These are phyloP conservation scores for Hesperophylax magnus DNA, from an alignment of 1,140 invertebrate species.

Conservation along the genomic window DNA sequence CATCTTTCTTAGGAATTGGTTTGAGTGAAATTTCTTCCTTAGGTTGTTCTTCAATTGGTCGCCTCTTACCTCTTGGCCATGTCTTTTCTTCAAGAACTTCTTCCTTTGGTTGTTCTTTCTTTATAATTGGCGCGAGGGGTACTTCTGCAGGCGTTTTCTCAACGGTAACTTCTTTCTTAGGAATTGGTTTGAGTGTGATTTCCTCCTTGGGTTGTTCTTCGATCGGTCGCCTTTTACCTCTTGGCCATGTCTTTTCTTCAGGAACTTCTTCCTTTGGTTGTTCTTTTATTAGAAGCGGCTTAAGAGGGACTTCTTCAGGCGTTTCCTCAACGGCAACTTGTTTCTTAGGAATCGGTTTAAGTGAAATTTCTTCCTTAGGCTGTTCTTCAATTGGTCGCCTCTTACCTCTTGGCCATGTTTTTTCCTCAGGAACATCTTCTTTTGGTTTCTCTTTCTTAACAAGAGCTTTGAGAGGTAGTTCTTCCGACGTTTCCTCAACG, in stretches of 20 bases:
- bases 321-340: constrained; percentile 58
- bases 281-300: constrained; percentile 59
- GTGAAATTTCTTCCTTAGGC: constrained; percentile 58
- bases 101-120: constrained; percentile 52
- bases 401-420: constrained; percentile 25
- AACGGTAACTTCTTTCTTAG: constrained; percentile 62
- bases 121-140: constrained; percentile 60
- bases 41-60: constrained; percentile 63
- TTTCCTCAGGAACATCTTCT: constrained; percentile 59
- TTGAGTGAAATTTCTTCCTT: constrained; percentile 69
- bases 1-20: constrained; percentile 64
- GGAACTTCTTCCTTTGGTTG: constrained; percentile 60
- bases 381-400: constrained; percentile 12
- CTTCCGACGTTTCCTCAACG: no score
- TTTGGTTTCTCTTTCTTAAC: constrained; percentile 58
- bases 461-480: constrained; percentile 41
- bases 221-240: constrained; percentile 64
- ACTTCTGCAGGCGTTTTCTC: constrained; percentile 60
- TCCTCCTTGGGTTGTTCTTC: constrained; percentile 62
- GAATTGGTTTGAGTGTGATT: constrained; percentile 69
- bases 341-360: constrained; percentile 59
- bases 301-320: constrained; percentile 45
- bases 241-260: constrained; percentile 65
- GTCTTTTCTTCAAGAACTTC: constrained; percentile 58
- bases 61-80: constrained; percentile 65